Conservation (phyloP, 2,797 vertebrate genomes). For the Xyrichtys novacula region DNA sequence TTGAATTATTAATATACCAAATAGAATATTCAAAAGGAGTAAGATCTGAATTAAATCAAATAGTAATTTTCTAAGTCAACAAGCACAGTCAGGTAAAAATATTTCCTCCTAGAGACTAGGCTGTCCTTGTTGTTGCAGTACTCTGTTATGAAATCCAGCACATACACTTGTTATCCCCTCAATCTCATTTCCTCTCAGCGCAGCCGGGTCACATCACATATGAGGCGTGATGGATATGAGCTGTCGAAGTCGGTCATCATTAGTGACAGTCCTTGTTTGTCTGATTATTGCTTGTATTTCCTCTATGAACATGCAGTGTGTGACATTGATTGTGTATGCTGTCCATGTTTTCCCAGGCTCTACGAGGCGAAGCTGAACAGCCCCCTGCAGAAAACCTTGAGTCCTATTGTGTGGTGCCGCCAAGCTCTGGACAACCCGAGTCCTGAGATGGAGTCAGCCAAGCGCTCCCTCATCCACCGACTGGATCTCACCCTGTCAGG, state of each 20-base stretch:
- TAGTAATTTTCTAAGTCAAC: not conserved
- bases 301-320: not conserved
- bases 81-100: not conserved
- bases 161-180: conserved; percentile 19
- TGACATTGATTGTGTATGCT: not conserved
- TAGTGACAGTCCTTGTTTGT: not conserved
- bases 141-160: conserved; percentile 21
- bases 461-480: conserved; percentile 96
- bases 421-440: conserved; percentile 96
- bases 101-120: not conserved
- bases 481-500: conserved; percentile 98
- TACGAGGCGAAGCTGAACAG: conserved; percentile 95
- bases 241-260: not conserved
- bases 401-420: conserved; percentile 96
- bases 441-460: conserved; percentile 97
- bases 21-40: conserved; percentile 22
- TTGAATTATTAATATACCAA: not conserved
- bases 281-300: not conserved
- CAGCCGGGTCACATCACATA: conserved; percentile 8
- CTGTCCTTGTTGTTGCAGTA: not conserved
- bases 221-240: conserved; percentile 18
- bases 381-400: conserved; percentile 91
- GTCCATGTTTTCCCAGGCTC: conserved; percentile 83
- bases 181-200: conserved; percentile 37
- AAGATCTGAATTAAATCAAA: not conserved